A percentile compares a stretch with the other conserved stretches of the same genome.
These are phyloP conservation scores for Chlorocebus sabaeus DNA, from an alignment of 2,113 vertebrate genomes.

Conservation along the genomic window DNA sequence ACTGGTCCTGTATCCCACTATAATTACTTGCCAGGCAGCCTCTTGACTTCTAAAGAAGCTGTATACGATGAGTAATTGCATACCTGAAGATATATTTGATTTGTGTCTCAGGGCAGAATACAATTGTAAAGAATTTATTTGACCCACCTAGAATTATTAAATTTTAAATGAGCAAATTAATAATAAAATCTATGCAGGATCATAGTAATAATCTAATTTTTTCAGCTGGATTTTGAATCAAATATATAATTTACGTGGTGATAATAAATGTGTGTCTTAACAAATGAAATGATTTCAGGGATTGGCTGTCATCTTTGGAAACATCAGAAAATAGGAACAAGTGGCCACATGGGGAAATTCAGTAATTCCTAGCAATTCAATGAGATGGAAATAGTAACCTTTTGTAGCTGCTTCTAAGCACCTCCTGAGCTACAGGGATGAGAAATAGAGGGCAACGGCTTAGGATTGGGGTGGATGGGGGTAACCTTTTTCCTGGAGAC, in stretches of 20 bases:
- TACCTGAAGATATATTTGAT: slow-evolving; percentile 32
- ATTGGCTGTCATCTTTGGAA: slow-evolving; percentile 48
- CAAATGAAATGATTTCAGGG: slow-evolving; percentile 44
- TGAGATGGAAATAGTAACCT: slow-evolving; percentile 11
- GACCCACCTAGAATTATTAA: slow-evolving; percentile 64
- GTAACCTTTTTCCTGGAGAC: not conserved
- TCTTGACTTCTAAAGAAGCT: slow-evolving; percentile 27
- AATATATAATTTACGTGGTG: slow-evolving; percentile 59
- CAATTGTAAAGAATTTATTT: slow-evolving; percentile 63
- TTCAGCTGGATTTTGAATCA: slow-evolving; percentile 63
- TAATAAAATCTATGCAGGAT: slow-evolving; percentile 52
- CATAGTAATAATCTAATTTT: slow-evolving; percentile 62
- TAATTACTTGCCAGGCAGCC: not conserved
- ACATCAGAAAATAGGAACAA: slow-evolving; percentile 30
- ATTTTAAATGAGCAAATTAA: slow-evolving; percentile 75
- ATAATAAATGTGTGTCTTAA: slow-evolving; percentile 67
- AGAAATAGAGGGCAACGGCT: not conserved
- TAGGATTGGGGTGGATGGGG: not conserved
- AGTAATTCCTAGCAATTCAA: slow-evolving; percentile 14
- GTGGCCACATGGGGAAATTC: not conserved
- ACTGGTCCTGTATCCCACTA: not conserved
- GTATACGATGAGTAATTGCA: slow-evolving; percentile 20
- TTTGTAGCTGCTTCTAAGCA: not conserved
- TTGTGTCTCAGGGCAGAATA: slow-evolving; percentile 8
- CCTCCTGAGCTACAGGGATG: not conserved